Evolutionary conservation across 2,113 vertebrate genomes (phyloP).

Genomic region (Sclerurus mexicanus): DNA sequence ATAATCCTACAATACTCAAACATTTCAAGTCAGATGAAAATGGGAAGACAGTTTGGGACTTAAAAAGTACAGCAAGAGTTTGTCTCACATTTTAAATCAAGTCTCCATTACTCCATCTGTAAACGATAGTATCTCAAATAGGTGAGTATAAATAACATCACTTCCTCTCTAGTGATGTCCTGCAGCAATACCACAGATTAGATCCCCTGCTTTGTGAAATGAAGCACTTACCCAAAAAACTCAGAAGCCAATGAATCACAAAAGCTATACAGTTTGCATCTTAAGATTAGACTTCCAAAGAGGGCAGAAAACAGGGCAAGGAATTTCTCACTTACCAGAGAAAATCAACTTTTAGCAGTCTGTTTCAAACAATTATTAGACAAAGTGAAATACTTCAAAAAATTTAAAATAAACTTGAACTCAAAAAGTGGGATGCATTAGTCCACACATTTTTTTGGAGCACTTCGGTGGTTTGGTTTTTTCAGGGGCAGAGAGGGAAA

Average conservation of each 20-base stretch:
- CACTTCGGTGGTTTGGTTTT: neutral
- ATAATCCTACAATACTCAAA: neutral
- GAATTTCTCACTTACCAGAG: neutral
- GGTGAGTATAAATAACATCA: neutral
- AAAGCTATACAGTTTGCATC: neutral
- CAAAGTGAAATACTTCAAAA: neutral
- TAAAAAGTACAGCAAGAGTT: neutral
- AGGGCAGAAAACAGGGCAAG: neutral
- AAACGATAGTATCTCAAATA: neutral
- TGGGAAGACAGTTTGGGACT: neutral
- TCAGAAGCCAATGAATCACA: neutral
- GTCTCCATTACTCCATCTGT: neutral
- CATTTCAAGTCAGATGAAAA: neutral
- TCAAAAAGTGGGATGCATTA: neutral
- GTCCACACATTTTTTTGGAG: neutral
- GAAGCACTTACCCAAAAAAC: neutral
- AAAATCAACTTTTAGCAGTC: neutral
- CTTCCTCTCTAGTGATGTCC: neutral
- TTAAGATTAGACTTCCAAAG: neutral
- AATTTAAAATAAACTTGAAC: neutral
- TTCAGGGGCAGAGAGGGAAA: neutral
- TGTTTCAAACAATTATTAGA: neutral
- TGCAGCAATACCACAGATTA: neutral
- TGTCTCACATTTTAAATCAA: neutral
- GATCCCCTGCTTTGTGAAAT: neutral